Conservation (phyloP, 2,888 invertebrate species). For the Atethmia centrago region DNA sequence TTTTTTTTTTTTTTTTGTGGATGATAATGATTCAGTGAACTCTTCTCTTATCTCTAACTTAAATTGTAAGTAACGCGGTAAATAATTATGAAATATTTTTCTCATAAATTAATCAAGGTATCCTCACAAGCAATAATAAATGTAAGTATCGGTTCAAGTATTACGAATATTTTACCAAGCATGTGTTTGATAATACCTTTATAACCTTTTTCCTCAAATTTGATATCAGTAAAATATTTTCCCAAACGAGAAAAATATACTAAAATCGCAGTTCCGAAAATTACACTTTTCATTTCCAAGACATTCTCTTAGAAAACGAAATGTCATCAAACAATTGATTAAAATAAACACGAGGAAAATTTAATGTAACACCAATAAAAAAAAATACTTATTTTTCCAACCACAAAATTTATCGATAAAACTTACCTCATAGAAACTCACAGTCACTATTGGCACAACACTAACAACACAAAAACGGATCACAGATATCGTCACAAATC, state of each 20-base stretch:
- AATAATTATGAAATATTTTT: neutral
- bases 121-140: neutral
- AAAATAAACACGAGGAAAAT: constrained; percentile 21
- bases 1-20: too few species aligned
- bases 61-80: neutral
- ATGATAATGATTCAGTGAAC: neutral
- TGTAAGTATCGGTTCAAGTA: neutral
- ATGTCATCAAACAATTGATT: constrained; percentile 7
- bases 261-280: constrained; percentile 5
- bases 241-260: constrained; percentile 10
- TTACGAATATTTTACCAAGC: neutral
- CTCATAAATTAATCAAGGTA: neutral
- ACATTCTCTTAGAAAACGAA: constrained; percentile 3
- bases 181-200: neutral
- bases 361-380: constrained; percentile 11
- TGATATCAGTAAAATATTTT: constrained; percentile 7
- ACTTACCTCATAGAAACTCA: constrained; percentile 60
- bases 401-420: neutral
- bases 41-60: too few species aligned
- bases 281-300: constrained; percentile 10
- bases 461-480: constrained; percentile 57
- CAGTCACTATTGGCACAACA: constrained; percentile 63
- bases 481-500: constrained; percentile 66
- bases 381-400: neutral
- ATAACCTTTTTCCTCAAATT: constrained; percentile 8